Conservation (phyloP, 2,113 vertebrate species). For the Pteronura brasiliensis region DNA sequence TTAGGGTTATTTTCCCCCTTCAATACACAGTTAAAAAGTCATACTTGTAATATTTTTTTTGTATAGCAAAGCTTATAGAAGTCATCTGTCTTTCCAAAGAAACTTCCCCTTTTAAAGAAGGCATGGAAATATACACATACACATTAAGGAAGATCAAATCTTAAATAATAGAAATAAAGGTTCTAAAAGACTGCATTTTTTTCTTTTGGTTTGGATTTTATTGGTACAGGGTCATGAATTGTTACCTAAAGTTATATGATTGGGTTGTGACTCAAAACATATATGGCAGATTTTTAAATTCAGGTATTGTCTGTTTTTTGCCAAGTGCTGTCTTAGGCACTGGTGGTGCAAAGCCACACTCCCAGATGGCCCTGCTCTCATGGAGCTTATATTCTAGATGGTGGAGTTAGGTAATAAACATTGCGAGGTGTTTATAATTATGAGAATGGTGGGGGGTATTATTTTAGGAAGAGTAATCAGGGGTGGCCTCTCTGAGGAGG, state of each 20-base stretch:
- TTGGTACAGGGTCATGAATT: neutral
- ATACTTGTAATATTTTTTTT: neutral
- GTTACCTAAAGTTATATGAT: neutral
- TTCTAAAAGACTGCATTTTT: neutral
- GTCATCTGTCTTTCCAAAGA: neutral
- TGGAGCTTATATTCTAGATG: neutral
- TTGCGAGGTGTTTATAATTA: neutral
- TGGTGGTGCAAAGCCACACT: neutral
- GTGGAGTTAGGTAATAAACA: neutral
- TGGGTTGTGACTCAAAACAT: neutral
- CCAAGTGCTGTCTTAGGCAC: neutral
- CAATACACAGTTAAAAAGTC: neutral
- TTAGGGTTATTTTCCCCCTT: neutral
- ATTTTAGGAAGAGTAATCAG: neutral
- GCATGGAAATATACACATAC: neutral
- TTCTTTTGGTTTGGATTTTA: neutral
- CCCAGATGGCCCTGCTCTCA: neutral
- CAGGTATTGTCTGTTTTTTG: neutral
- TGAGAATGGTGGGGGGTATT: neutral
- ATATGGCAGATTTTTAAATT: neutral
- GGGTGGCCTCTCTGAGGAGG: neutral
- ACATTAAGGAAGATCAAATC: neutral
- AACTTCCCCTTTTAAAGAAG: constrained; percentile 16
- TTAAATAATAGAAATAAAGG: constrained; percentile 22
- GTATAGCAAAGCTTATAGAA: neutral